phyloP scores from a whole-genome alignment of 1,140 invertebrate species.

The Spodoptera frugiperda region DNA sequence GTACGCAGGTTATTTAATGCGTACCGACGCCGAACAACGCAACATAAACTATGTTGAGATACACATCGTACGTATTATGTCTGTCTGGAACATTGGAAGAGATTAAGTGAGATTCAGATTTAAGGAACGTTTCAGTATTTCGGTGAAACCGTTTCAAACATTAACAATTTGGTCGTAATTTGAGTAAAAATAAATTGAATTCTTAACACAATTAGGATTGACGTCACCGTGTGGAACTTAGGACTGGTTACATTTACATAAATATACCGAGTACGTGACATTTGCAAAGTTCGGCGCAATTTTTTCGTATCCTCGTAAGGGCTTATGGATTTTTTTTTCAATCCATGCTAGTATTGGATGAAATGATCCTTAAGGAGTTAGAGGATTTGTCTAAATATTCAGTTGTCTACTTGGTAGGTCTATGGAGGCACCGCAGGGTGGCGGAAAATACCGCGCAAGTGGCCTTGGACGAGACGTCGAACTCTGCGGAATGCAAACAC shows the following conservation, averaged over 20 bases:
- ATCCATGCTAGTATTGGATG: background rate
- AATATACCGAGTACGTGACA: background rate
- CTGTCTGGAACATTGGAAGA: slow-evolving; percentile 1
- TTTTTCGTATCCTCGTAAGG: background rate
- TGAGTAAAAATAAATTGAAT: background rate
- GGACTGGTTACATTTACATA: slow-evolving; percentile 1
- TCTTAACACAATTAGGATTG: background rate
- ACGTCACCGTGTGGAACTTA: background rate
- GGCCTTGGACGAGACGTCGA: slow-evolving; percentile 78
- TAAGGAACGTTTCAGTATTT: slow-evolving; percentile 20
- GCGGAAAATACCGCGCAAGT: slow-evolving; percentile 57
- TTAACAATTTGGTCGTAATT: background rate
- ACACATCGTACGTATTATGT: slow-evolving; percentile 18
- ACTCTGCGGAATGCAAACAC: slow-evolving; percentile 80
- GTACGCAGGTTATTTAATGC: slow-evolving; percentile 44
- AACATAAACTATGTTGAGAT: slow-evolving; percentile 38
- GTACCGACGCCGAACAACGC: background rate
- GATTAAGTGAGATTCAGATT: slow-evolving; percentile 25
- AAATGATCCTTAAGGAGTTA: background rate
- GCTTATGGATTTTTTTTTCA: background rate
- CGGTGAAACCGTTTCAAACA: background rate
- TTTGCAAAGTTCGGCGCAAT: slow-evolving; percentile 20
- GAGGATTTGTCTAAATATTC: slow-evolving; percentile 35
- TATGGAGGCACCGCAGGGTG: slow-evolving; percentile 72
- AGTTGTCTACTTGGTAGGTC: slow-evolving; percentile 54